Conservation (phyloP, 2,113 vertebrate species). For the Stegastes partitus region DNA sequence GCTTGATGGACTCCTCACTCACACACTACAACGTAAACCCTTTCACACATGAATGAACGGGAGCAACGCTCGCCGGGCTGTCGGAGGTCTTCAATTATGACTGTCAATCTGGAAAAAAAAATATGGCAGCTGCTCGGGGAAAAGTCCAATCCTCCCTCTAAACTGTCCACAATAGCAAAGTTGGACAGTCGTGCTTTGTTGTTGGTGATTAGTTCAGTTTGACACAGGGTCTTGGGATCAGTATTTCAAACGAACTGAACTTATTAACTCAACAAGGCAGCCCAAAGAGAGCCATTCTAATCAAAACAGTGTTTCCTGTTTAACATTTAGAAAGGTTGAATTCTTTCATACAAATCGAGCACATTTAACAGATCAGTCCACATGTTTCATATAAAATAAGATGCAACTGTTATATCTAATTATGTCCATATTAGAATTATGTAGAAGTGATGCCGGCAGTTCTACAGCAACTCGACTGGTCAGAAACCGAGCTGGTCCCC, state of each 20-base stretch:
- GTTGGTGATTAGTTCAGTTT: background rate
- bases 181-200: background rate
- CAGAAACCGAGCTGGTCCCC: no score
- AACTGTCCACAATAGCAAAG: background rate
- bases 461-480: no score
- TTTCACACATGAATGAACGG: constrained; percentile 13
- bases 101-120: constrained; percentile 22
- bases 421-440: no score
- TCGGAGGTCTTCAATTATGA: constrained; percentile 10
- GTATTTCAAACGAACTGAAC: background rate
- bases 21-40: constrained; percentile 27
- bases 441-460: no score
- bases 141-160: background rate
- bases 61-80: constrained; percentile 5
- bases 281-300: no score
- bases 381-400: no score
- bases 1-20: constrained; percentile 22
- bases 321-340: no score
- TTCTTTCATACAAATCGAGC: no score
- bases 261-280: background rate
- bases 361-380: no score
- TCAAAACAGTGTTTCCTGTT: no score
- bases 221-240: background rate
- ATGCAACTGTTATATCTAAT: no score
- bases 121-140: background rate